A percentile compares a stretch with the other conserved stretches of the same genome.
phyloP scores from a whole-genome alignment of 2,113 vertebrate species.

The Hemichromis elongatus region DNA sequence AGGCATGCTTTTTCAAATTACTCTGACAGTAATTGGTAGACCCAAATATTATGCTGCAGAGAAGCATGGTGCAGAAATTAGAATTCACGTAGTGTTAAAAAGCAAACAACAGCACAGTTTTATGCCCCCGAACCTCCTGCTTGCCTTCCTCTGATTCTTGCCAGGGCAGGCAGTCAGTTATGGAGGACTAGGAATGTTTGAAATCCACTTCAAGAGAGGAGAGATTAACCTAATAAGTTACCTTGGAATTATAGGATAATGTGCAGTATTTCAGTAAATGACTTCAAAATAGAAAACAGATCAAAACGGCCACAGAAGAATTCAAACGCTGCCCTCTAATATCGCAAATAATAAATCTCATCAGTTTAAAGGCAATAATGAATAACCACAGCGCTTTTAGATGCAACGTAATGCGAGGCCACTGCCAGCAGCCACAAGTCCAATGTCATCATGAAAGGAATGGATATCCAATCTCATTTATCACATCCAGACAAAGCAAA shows the following conservation, averaged over 20 bases:
- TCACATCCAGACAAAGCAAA: not conserved
- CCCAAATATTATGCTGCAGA: constrained; percentile 18
- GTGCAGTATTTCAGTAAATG: not conserved
- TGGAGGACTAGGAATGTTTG: not conserved
- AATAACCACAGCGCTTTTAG: not conserved
- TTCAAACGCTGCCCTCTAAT: not conserved
- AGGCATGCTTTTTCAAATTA: constrained; percentile 41
- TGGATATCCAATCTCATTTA: constrained; percentile 13
- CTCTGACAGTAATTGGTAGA: constrained; percentile 42
- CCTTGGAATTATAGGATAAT: not conserved
- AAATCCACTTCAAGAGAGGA: not conserved
- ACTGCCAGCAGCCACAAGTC: not conserved
- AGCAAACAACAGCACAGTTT: not conserved
- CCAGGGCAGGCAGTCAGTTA: not conserved
- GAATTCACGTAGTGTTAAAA: constrained; percentile 14
- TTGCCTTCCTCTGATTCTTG: not conserved
- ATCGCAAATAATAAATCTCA: not conserved
- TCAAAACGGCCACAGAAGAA: not conserved
- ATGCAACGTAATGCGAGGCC: not conserved
- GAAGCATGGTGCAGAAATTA: constrained; percentile 26
- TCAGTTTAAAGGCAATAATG: not conserved
- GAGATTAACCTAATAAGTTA: not conserved
- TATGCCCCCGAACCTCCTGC: not conserved
- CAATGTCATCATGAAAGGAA: constrained; percentile 20
- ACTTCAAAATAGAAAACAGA: not conserved